Conservation (phyloP, 2,113 vertebrate genomes). For the Cololabis saira region DNA sequence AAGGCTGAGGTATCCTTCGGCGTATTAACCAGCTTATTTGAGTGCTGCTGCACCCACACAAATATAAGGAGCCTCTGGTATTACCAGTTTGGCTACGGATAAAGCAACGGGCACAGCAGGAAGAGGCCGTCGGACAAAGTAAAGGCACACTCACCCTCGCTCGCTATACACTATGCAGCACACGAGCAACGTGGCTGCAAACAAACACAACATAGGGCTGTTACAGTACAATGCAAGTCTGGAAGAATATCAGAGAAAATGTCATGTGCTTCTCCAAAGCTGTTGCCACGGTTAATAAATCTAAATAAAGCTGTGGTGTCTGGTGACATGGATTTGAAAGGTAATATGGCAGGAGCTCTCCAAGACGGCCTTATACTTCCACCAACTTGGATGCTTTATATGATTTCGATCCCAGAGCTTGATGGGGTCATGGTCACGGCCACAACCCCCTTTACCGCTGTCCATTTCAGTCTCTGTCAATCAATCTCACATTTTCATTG, state of each 20-base stretch:
- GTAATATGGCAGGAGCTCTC: constrained; percentile 45
- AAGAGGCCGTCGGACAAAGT: constrained; percentile 8
- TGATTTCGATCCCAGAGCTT: constrained; percentile 43
- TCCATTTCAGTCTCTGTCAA: constrained; percentile 35
- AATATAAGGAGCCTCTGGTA: constrained; percentile 69
- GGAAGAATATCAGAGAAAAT: constrained; percentile 21
- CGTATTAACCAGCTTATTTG: constrained; percentile 87
- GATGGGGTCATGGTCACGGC: constrained; percentile 13
- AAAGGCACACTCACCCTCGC: constrained; percentile 2
- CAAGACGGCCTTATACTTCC: constrained; percentile 50
- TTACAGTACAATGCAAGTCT: background rate
- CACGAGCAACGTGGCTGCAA: background rate
- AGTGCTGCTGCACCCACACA: constrained; percentile 79
- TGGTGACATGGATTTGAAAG: constrained; percentile 58
- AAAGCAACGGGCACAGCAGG: constrained; percentile 32
- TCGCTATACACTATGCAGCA: background rate
- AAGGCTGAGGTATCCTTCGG: constrained; percentile 81
- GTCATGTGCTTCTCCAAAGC: constrained; percentile 21
- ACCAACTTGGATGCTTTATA: constrained; percentile 42
- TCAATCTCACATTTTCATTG: constrained; percentile 6
- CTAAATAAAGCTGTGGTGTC: constrained; percentile 55
- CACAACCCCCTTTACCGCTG: constrained; percentile 37
- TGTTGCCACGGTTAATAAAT: constrained; percentile 32
- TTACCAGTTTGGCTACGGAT: constrained; percentile 48
- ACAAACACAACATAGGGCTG: background rate